Conservation (phyloP, 2,888 invertebrate species). For the Omphaloscelis lunosa region DNA sequence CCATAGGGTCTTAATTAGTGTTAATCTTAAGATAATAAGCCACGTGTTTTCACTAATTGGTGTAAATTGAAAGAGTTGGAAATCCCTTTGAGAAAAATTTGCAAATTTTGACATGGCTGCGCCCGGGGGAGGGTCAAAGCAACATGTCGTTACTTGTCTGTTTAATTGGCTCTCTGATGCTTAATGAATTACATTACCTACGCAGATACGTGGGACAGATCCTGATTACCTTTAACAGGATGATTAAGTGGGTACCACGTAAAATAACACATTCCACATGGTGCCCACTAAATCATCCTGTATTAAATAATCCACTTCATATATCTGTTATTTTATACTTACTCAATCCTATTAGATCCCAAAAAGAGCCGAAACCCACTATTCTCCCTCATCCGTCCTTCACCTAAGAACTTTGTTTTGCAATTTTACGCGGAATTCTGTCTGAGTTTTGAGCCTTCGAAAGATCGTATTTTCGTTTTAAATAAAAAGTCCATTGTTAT, state of each 20-base stretch:
- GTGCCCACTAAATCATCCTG: no score
- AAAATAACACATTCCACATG: neutral
- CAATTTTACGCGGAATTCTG: neutral
- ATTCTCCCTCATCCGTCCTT: neutral
- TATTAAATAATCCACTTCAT: neutral
- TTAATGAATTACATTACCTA: constrained; percentile 50
- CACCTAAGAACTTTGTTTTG: neutral
- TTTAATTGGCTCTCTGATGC: constrained; percentile 56
- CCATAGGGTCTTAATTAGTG: constrained; percentile 86
- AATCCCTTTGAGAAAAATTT: constrained; percentile 63
- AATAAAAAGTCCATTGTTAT: neutral
- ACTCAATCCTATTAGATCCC: neutral
- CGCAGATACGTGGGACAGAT: constrained; percentile 10
- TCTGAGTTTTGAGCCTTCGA: constrained; percentile 5
- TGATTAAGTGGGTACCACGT: neutral
- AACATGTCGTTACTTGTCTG: constrained; percentile 42
- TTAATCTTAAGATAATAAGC: constrained; percentile 89
- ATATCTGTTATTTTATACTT: neutral
- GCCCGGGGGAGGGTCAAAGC: constrained; percentile 35
- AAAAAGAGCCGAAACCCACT: neutral
- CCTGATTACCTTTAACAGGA: constrained; percentile 11
- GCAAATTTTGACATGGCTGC: constrained; percentile 44
- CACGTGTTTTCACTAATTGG: constrained; percentile 85
- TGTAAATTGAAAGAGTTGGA: constrained; percentile 79
- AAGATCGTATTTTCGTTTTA: neutral